Conservation (phyloP, 2,888 invertebrate species). For the Saturnia pavonia region DNA sequence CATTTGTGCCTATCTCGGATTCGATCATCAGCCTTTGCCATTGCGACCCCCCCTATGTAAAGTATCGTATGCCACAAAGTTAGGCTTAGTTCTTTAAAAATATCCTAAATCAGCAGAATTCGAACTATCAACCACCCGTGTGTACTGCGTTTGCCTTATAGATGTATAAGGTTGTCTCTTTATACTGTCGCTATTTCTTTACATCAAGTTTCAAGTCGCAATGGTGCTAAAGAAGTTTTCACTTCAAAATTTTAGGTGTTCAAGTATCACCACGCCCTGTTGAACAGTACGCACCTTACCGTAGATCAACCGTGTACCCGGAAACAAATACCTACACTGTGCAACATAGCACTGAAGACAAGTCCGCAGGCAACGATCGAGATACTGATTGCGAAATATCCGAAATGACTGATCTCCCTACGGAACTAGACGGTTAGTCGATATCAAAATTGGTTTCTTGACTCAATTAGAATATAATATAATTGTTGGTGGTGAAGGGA, state of each 20-base stretch:
- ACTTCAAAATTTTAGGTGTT: neutral
- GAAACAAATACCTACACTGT: slow-evolving; percentile 20
- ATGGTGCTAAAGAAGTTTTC: too few relatives aligned
- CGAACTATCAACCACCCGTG: too few relatives aligned
- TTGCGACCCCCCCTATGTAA: too few relatives aligned
- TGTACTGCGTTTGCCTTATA: too few relatives aligned
- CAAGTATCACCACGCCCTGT: neutral
- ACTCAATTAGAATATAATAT: neutral
- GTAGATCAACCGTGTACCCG: neutral
- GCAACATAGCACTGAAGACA: slow-evolving; percentile 3
- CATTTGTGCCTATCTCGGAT: neutral
- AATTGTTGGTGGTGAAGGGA: too few relatives aligned
- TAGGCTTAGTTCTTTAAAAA: too few relatives aligned
- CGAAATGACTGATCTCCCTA: slow-evolving; percentile 56
- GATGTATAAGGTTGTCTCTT: too few relatives aligned
- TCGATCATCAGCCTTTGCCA: too few relatives aligned
- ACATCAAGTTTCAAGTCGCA: too few relatives aligned
- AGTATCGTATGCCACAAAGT: too few relatives aligned
- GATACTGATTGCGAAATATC: slow-evolving; percentile 68
- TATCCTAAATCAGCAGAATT: too few relatives aligned
- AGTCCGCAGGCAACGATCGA: slow-evolving; percentile 32
- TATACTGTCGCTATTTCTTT: too few relatives aligned
- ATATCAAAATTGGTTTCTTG: neutral
- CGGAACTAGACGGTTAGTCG: slow-evolving; percentile 51
- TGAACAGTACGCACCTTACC: slow-evolving; percentile 6